Conservation (phyloP, 2,797 vertebrate genomes). For the Taenioides sp. region DNA sequence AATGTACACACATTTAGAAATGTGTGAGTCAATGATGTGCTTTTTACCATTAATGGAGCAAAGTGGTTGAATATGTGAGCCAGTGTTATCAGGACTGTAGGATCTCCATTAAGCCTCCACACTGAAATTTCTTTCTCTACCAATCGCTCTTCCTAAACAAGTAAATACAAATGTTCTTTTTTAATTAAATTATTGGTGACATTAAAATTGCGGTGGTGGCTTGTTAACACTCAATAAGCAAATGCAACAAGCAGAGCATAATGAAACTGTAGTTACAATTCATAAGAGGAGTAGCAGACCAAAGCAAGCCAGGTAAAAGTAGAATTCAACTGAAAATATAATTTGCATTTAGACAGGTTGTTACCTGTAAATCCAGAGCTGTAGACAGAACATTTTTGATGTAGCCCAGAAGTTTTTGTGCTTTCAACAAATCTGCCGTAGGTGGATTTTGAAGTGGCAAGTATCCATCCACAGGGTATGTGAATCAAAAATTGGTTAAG, state of each 20-base stretch:
- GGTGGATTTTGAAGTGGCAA: slow-evolving; percentile 91
- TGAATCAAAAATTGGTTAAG: slow-evolving; percentile 76
- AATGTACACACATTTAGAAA: too few species aligned
- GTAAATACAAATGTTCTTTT: not conserved
- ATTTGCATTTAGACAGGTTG: not conserved
- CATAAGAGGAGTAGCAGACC: not conserved
- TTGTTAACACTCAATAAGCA: not conserved
- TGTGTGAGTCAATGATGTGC: not conserved
- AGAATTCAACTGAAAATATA: not conserved
- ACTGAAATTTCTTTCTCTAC: slow-evolving; percentile 78
- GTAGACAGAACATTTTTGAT: slow-evolving; percentile 86
- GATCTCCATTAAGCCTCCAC: slow-evolving; percentile 90
- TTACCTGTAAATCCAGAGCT: slow-evolving; percentile 84
- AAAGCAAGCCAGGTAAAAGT: too few species aligned
- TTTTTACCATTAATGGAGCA: slow-evolving; percentile 90
- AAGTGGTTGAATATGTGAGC: slow-evolving; percentile 95
- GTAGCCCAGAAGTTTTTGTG: slow-evolving; percentile 87
- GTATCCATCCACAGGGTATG: slow-evolving; percentile 92
- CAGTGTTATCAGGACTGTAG: slow-evolving; percentile 86
- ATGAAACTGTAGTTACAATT: not conserved
- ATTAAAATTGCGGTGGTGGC: not conserved
- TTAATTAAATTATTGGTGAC: not conserved
- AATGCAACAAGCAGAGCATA: not conserved
- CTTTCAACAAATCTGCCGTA: slow-evolving; percentile 81
- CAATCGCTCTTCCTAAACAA: slow-evolving; percentile 85